These are phyloP conservation scores for Arizona elegans DNA, from an alignment of 2,113 vertebrate species.

Conservation along the genomic window DNA sequence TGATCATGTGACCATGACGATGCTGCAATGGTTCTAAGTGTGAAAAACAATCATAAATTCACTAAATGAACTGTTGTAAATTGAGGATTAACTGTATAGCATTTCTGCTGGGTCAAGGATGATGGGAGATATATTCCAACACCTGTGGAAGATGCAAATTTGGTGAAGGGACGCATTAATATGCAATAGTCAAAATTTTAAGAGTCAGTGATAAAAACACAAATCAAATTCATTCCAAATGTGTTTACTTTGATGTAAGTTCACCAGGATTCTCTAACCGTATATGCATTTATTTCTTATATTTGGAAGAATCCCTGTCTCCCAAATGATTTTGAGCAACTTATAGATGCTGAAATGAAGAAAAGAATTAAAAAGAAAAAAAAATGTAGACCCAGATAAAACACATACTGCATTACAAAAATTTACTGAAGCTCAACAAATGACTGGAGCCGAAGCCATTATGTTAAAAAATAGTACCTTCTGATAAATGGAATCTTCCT, in stretches of 20 bases:
- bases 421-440: background rate
- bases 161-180: background rate
- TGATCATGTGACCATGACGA: background rate
- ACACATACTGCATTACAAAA: background rate
- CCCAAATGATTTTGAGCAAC: background rate
- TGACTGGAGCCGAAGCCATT: background rate
- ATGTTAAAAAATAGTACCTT: background rate
- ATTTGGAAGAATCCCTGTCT: background rate
- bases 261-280: background rate
- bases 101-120: background rate
- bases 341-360: background rate
- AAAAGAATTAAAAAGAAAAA: background rate
- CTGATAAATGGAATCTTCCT: background rate
- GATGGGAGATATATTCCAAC: background rate
- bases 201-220: background rate
- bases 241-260: background rate
- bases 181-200: background rate
- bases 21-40: background rate
- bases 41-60: background rate
- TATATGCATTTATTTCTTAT: background rate
- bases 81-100: background rate
- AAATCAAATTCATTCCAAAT: background rate
- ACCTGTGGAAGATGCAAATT: background rate
- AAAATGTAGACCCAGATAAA: background rate
- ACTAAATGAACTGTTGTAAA: background rate